These are phyloP conservation scores for Chamaea fasciata DNA, from an alignment of 2,113 vertebrate genomes.

Conservation along the genomic window DNA sequence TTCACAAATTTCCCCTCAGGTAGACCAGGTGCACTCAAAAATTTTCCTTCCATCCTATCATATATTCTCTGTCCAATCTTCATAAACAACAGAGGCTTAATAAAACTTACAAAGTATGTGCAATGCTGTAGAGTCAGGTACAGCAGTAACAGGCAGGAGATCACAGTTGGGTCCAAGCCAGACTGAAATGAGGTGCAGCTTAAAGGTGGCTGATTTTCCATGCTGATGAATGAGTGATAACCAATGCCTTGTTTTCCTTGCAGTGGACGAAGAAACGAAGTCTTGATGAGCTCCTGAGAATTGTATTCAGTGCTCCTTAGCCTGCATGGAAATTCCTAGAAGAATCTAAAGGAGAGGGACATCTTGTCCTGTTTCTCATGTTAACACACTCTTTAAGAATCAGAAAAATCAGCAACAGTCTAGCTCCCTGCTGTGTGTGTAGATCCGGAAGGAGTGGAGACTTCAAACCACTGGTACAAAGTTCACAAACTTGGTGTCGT, in stretches of 20 bases:
- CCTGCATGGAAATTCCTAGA: neutral
- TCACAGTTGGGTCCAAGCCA: neutral
- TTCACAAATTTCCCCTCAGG: neutral
- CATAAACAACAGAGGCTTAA: neutral
- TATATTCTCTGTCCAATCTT: neutral
- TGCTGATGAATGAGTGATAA: neutral
- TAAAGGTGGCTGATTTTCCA: neutral
- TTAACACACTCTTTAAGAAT: neutral
- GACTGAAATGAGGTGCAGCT: neutral
- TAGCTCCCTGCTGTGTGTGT: neutral
- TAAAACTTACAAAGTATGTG: neutral
- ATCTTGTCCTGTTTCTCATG: neutral
- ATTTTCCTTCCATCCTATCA: neutral
- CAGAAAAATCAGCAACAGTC: neutral
- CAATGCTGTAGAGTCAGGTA: neutral
- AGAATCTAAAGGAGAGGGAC: neutral
- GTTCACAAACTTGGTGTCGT: neutral
- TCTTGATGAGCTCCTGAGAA: neutral
- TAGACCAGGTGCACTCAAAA: neutral
- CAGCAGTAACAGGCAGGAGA: neutral
- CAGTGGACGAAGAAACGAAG: neutral
- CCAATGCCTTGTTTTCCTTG: constrained; percentile 28
- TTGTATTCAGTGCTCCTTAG: neutral
- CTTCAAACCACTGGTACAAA: neutral
- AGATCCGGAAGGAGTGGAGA: neutral